A percentile compares a stretch with the other conserved stretches of the same genome.
Conservation (phyloP, 2,797 vertebrate genomes). For the Emydoidea blandingii region DNA sequence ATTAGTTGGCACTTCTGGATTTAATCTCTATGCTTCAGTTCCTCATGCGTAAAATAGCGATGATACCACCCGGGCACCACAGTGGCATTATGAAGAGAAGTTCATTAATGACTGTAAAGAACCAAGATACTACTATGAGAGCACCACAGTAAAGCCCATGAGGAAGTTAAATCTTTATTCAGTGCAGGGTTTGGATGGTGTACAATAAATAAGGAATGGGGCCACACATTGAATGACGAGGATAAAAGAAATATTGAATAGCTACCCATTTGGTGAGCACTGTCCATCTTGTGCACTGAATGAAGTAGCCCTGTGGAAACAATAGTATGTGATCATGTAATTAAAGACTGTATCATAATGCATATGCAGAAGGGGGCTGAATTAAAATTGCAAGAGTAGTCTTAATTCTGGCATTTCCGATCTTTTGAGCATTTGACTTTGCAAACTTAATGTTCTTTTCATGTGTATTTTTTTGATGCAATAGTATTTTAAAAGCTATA, state of each 20-base stretch:
- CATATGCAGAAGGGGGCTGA: neutral
- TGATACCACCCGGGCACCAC: conserved; percentile 36
- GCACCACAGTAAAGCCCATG: conserved; percentile 68
- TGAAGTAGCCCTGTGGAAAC: conserved; percentile 78
- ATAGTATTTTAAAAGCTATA: conserved; percentile 11
- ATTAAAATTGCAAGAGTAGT: conserved; percentile 24
- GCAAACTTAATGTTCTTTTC: conserved; percentile 53
- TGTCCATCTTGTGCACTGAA: conserved; percentile 79
- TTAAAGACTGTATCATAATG: conserved; percentile 71
- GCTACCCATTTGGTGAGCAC: conserved; percentile 79
- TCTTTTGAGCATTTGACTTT: conserved; percentile 65
- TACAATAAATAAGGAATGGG: conserved; percentile 67
- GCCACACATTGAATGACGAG: conserved; percentile 77
- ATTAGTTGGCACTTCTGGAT: conserved; percentile 21
- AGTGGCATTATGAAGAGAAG: neutral
- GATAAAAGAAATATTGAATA: conserved; percentile 79
- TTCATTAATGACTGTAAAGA: conserved; percentile 34
- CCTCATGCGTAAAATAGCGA: conserved; percentile 37
- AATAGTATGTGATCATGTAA: conserved; percentile 74
- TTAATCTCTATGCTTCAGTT: conserved; percentile 25
- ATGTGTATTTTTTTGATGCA: neutral
- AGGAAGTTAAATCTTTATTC: conserved; percentile 64
- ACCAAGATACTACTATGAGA: conserved; percentile 58
- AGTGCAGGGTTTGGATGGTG: conserved; percentile 73
- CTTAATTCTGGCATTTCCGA: conserved; percentile 42